Base-by-base conservation (phyloP, 2,888 invertebrate species). In the Pachydiplax longipennis region DNA sequence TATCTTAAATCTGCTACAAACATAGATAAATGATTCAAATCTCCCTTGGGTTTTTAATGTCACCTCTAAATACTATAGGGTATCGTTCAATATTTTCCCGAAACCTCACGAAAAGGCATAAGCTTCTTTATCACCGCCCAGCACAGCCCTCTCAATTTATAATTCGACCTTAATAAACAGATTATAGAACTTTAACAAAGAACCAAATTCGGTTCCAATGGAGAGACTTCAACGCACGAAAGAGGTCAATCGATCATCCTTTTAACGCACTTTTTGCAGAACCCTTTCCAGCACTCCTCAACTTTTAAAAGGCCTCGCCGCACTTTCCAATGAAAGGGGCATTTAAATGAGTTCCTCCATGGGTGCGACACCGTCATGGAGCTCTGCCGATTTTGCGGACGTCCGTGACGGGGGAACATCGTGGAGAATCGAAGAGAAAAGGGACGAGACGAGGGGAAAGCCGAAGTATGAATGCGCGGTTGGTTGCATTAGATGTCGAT, bases 401-500 rank as follows among this genome's bases (percentile, higher is more conserved):
- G 61, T n/a, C n/a, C 58, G 61, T 37, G 18, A 35, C 13, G 8
- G 58, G 83, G 53, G 48, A 87, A n/a, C 37, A 61, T 37, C 87
- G 87, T 37, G 37, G 87, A 87, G 87, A 87, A 61, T 58, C 87
- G 87, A n/a, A 13, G 37, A 61, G 87, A 87, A 37, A 61, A 15
- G 73, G 31, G 82, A 40, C 3, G 82, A 44, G 25, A 35, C 53
- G 35, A 58, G 83, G 83, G 37, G 65, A 31, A 61, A 58, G 87
- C 61, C 22, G 61, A 58, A 37, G 87, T n/a, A 35, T 61, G 87
- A 65, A 87, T 37, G 61, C 65, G 87, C 65, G 87, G 87, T 87
- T 87, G 61, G 87, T 61, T 87, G 65, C 87, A 37, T 61, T 87
- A 61, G 87, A 61, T 37, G 87, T 87, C 61, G 87, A 61, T 87